phyloP scores from a whole-genome alignment of 1,140 invertebrate species.

The Ylistrum balloti region DNA sequence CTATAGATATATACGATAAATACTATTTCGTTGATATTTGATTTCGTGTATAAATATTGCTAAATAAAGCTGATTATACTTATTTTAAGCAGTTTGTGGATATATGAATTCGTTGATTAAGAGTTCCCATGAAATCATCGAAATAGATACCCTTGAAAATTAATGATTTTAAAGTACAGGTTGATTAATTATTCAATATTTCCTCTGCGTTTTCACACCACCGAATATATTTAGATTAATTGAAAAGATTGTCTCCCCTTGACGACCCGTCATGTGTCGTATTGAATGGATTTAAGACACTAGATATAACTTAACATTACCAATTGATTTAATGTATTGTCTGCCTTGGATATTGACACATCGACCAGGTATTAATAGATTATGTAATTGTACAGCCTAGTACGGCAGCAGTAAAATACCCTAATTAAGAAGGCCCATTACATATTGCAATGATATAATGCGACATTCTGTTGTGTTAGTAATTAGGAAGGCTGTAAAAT shows the following conservation, averaged over 20 bases:
- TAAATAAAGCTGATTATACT: no score
- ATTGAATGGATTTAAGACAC: background rate
- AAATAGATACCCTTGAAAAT: no score
- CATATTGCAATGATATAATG: conserved; percentile 5
- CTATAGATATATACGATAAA: no score
- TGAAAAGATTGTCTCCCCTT: background rate
- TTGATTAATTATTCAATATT: no score
- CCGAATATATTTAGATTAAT: no score
- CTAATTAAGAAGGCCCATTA: background rate
- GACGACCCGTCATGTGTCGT: background rate
- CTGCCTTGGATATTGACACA: background rate
- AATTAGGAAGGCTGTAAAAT: background rate
- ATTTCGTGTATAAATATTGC: no score
- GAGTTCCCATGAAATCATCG: no score
- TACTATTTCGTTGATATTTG: no score
- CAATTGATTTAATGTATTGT: background rate
- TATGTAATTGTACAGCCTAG: background rate
- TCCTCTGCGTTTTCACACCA: no score
- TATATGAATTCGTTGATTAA: no score
- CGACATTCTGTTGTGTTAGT: background rate
- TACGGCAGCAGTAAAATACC: background rate
- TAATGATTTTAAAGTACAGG: no score
- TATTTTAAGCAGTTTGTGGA: no score
- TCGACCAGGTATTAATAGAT: background rate
- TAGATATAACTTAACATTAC: background rate